These are phyloP conservation scores for Rhincodon typus DNA, from an alignment of 2,797 vertebrate genomes.

Conservation along the genomic window DNA sequence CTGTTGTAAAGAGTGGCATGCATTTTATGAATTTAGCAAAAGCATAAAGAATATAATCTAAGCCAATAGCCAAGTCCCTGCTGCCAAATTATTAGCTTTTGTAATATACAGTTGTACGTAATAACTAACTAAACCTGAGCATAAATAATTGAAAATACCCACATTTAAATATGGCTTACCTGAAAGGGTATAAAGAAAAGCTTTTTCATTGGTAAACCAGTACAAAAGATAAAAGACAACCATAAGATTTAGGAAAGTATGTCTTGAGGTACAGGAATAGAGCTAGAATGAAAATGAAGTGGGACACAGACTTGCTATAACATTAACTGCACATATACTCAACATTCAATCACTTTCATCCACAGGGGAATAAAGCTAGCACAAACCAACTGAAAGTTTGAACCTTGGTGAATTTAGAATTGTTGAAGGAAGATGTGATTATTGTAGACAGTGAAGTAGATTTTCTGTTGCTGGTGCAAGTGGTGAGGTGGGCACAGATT, in stretches of 20 bases:
- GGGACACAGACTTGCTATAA: not conserved
- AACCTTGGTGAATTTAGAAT: not conserved
- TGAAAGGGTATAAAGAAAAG: not conserved
- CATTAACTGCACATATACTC: not conserved
- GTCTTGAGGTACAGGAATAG: not conserved
- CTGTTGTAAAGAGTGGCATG: too few relatives aligned
- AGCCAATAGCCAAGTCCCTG: not conserved
- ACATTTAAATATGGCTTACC: not conserved
- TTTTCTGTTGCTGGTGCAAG: not conserved
- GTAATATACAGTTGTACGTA: not conserved
- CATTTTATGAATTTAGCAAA: not conserved
- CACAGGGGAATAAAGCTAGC: not conserved
- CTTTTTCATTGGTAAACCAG: not conserved
- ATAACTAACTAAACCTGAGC: not conserved
- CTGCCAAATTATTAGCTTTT: not conserved
- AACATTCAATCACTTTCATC: not conserved
- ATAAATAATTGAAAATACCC: not conserved
- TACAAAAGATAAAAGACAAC: not conserved
- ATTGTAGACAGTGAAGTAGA: not conserved
- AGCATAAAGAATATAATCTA: not conserved
- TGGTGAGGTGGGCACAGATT: too few relatives aligned
- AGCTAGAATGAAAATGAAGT: not conserved
- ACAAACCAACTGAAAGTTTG: not conserved
- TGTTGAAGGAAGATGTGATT: not conserved
- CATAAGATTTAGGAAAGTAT: not conserved